Evolutionary conservation across 2,888 invertebrate genomes (phyloP).

Genomic region (Drosophila hamatofila): DNA sequence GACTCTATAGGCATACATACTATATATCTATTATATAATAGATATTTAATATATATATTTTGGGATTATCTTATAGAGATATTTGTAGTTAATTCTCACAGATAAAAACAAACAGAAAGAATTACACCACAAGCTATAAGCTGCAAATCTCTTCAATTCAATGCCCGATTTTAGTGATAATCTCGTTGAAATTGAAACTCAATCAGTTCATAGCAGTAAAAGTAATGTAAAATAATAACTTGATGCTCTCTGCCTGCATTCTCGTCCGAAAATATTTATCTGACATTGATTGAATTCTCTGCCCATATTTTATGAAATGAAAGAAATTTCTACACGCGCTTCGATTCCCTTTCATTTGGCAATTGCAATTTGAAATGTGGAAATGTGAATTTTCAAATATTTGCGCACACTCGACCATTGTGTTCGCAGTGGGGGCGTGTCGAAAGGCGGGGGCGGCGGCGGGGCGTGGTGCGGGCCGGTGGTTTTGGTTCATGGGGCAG

Average conservation of each 20-base stretch:
- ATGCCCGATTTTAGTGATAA: not conserved
- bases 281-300: slow-evolving; percentile 11
- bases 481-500: slow-evolving; percentile 1
- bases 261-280: not conserved
- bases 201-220: not conserved
- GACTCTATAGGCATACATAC: too few species aligned
- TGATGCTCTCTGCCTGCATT: not conserved
- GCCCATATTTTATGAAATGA: slow-evolving; percentile 3
- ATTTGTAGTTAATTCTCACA: not conserved
- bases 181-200: not conserved
- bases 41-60: too few species aligned
- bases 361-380: slow-evolving; percentile 20
- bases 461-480: not conserved
- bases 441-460: too few species aligned
- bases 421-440: not conserved
- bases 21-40: too few species aligned
- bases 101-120: too few species aligned
- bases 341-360: slow-evolving; percentile 4
- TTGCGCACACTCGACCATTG: slow-evolving; percentile 4
- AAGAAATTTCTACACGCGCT: slow-evolving; percentile 11
- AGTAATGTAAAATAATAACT: not conserved
- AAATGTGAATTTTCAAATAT: slow-evolving; percentile 22
- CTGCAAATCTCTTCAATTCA: not conserved
- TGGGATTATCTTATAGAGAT: not conserved
- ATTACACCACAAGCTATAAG: not conserved